Base-by-base conservation (phyloP, 2,888 invertebrate species). In the Leptinotarsa juncta region DNA sequence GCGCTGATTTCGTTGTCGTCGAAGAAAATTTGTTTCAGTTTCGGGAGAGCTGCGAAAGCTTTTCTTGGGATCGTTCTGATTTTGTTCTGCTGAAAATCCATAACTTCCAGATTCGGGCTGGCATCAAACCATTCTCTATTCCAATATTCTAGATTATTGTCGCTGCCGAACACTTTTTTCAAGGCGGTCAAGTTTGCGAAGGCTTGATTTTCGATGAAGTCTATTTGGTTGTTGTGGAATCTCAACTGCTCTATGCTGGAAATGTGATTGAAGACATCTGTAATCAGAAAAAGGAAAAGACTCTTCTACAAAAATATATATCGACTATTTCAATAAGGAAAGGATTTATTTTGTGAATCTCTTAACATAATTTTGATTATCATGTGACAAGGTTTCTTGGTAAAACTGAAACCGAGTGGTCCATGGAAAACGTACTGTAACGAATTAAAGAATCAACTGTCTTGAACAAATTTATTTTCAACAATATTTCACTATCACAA, bases 111-210 rank as follows among this genome's bases (percentile, higher is more conserved):
- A 15, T 68, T 72, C 0, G 78, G 76, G 4, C 78, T 79, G 69
- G 80, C 82, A 0, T 60, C 69, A 72, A 83, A 82, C 83, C 83
- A 83, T 26, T 80, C 76, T 15, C 68, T 74, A 20, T 80, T 77
- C 82, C 82, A 83, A 26, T 77, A 50, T 53, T 73, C 77, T 18
- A 83, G 50, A 23, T 79, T 77, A 66, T 83, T 82, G 60, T 50
- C 5, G 23, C 53, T 53, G 1, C 18, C 49, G 18, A 49, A 18
- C 26, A 67, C 26, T 26, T 26, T 23, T 7, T 26, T 26, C 4
- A 67, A n/a, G 2, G 15, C 4, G 12, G 18, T 26, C 5, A 67
- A 20, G 55, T 80, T 78, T 1, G 80, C 71, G 67, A 83, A 83
- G 1, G 82, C 79, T 55, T 67, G 5, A 50, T 78, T 74, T 69